Percentiles rank a stretch among this genome's conserved stretches.
phyloP scores from a whole-genome alignment of 2,113 vertebrate species.

The Barbus barbus region DNA sequence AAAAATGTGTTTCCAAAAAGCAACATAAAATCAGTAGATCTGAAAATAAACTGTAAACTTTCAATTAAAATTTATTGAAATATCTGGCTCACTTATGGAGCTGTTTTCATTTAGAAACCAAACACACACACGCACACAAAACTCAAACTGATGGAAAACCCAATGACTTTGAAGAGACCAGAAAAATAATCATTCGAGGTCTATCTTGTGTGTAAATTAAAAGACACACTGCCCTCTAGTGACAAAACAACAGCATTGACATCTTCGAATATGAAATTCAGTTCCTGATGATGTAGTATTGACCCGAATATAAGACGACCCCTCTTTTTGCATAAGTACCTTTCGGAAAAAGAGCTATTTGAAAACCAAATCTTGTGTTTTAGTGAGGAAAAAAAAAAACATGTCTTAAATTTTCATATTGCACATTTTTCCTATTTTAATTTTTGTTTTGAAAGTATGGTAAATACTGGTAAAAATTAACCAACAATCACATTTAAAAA shows the following conservation, averaged over 20 bases:
- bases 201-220: background rate
- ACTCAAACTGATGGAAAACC: background rate
- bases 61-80: background rate
- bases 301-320: no score
- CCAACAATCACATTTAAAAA: no score
- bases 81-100: background rate
- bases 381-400: no score
- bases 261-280: background rate
- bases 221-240: conserved; percentile 4
- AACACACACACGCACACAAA: background rate
- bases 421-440: no score
- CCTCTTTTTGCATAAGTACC: no score
- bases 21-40: background rate
- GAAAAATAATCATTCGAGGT: background rate
- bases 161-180: background rate
- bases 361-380: no score
- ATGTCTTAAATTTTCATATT: no score
- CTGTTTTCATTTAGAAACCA: background rate
- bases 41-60: background rate
- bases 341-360: no score
- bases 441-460: no score
- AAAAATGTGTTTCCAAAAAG: background rate
- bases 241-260: background rate
- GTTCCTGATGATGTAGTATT: background rate
- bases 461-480: no score